Percentiles rank a stretch among this genome's conserved stretches.
Evolutionary conservation across 92 coral and sea anemone genomes (phyloP).

Genomic region (Palythoa heliodiscus): DNA sequence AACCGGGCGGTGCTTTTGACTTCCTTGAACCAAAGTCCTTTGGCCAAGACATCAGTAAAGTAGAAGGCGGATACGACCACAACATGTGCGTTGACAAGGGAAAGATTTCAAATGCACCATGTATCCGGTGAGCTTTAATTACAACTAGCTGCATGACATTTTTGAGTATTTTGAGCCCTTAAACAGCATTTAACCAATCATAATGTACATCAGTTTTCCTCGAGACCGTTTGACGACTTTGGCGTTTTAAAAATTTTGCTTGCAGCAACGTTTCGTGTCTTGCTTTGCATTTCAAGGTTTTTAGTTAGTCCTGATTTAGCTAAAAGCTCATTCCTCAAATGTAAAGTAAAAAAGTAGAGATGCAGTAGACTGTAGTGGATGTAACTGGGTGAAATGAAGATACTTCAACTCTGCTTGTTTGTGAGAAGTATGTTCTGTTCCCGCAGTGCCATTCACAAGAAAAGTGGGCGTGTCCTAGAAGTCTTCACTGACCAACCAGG

Average conservation of each 20-base stretch:
- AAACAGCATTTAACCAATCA: too few species aligned
- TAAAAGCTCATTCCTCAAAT: too few species aligned
- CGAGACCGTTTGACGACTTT: too few species aligned
- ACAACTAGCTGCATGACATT: not conserved
- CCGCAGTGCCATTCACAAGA: conserved; percentile 74
- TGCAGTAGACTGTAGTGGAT: not conserved
- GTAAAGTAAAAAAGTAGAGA: too few species aligned
- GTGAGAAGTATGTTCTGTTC: not conserved
- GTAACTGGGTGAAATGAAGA: not conserved
- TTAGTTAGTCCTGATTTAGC: too few species aligned
- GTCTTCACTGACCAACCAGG: conserved; percentile 94
- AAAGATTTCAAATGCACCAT: conserved; percentile 4
- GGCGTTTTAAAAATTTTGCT: too few species aligned
- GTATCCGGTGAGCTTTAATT: not conserved
- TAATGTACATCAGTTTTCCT: too few species aligned
- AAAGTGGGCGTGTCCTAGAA: conserved; percentile 82
- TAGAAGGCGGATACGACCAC: conserved; percentile 77
- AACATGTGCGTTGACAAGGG: conserved; percentile 59
- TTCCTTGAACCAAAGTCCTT: conserved; percentile 77
- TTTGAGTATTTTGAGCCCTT: not conserved
- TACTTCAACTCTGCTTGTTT: not conserved
- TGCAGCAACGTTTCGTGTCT: too few species aligned
- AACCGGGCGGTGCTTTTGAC: conserved; percentile 84
- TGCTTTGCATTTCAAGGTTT: too few species aligned
- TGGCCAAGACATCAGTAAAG: conserved; percentile 75